phyloP scores from a whole-genome alignment of 1,140 invertebrate species.

The Drosophila bocqueti region DNA sequence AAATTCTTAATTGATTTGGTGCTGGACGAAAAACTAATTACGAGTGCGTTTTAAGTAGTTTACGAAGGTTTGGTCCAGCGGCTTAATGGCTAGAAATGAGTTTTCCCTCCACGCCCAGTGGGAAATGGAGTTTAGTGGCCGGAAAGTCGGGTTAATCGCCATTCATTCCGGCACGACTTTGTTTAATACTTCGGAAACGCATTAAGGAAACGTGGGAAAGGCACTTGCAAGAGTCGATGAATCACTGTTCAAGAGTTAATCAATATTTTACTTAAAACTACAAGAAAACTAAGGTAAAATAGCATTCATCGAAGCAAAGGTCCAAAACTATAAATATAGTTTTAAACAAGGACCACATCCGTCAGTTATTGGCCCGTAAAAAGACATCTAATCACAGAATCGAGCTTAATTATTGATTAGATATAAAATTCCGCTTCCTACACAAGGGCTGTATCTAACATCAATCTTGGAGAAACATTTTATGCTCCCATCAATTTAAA shows the following conservation, averaged over 20 bases:
- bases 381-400: background rate
- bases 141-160: conserved; percentile 33
- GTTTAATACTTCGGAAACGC: conserved; percentile 31
- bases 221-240: conserved; percentile 20
- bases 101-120: conserved; percentile 23
- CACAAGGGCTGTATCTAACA: conserved; percentile 7
- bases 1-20: conserved; percentile 74
- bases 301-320: background rate
- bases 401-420: conserved; percentile 7
- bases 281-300: background rate
- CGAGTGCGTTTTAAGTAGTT: conserved; percentile 56
- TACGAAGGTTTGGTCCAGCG: conserved; percentile 44
- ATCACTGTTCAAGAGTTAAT: conserved; percentile 21
- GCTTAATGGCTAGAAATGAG: conserved; percentile 32
- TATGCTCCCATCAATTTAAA: conserved; percentile 18
- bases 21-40: conserved; percentile 64
- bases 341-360: background rate
- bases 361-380: background rate
- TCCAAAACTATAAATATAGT: background rate
- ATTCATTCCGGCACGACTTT: conserved; percentile 41
- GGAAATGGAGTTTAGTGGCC: conserved; percentile 26
- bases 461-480: conserved; percentile 28
- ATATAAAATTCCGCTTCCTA: conserved; percentile 8
- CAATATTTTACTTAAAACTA: background rate
- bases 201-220: conserved; percentile 25